A percentile compares a stretch with the other conserved stretches of the same genome.
phyloP scores from a whole-genome alignment of 2,888 invertebrate genomes.

The Pandemis heparana region DNA sequence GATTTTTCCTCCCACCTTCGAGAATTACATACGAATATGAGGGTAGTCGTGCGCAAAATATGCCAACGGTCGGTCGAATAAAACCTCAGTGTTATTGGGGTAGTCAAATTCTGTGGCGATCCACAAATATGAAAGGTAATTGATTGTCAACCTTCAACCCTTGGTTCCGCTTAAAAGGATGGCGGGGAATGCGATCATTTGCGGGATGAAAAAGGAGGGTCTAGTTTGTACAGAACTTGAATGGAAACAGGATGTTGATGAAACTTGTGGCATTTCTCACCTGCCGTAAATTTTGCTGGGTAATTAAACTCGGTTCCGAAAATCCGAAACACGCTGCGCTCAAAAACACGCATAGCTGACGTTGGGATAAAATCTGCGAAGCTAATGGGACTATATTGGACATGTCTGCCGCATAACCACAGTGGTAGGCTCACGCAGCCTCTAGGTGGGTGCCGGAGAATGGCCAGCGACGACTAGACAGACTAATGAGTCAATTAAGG shows the following conservation, averaged over 20 bases:
- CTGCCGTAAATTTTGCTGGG: too few relatives aligned
- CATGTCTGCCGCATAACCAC: too few relatives aligned
- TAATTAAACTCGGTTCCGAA: too few relatives aligned
- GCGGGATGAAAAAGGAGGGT: background rate
- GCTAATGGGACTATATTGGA: too few relatives aligned
- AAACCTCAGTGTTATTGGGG: constrained; percentile 1
- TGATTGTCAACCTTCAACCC: constrained; percentile 16
- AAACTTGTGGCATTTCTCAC: background rate
- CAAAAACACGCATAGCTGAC: too few relatives aligned
- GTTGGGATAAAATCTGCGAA: too few relatives aligned
- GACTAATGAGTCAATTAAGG: too few relatives aligned
- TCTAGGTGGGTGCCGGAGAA: too few relatives aligned
- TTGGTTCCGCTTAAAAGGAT: constrained; percentile 3
- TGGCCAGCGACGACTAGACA: too few relatives aligned
- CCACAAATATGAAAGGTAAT: constrained; percentile 17
- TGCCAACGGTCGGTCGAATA: constrained; percentile 6
- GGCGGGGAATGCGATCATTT: background rate
- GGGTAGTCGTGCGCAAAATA: constrained; percentile 14
- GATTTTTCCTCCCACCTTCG: background rate
- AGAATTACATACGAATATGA: constrained; percentile 9
- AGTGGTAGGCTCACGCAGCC: too few relatives aligned
- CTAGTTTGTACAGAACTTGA: background rate
- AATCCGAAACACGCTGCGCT: too few relatives aligned
- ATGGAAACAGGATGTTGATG: background rate
- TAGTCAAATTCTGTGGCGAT: constrained; percentile 15